Evolutionary conservation across 2,797 vertebrate genomes (phyloP), one percentile per base, ranked within the genome.

Genomic region (Echeneis naucrates): DNA sequence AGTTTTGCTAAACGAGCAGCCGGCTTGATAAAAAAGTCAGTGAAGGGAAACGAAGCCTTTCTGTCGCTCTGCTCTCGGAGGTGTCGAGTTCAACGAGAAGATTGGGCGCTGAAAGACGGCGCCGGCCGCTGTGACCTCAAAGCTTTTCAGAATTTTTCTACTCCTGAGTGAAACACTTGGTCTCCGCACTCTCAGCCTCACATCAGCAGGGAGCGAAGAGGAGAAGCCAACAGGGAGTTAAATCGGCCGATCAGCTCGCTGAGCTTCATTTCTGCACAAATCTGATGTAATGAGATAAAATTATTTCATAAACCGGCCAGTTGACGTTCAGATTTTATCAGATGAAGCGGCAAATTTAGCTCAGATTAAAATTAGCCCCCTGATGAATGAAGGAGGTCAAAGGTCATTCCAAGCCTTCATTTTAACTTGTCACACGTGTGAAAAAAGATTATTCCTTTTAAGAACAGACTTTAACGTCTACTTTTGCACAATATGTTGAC

Each of bases 231-330:
- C 42, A 48, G 53, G n/a, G 26, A 68, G 63, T 75, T 47, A 73
- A 80, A 73, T 61, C 68, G 54, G 63, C 61, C 65, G 66, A 51
- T 42, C 68, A 0, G 38, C n/a, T 70, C 7, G 55, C 84, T 87
- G 75, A 79, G 75, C 42, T 44, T 37, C 1, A 17, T 53, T 72
- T 76, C 79, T 74, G 73, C 77, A 78, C 62, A 10, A n/a, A 0
- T n/a, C n/a, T n/a, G n/a, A n/a, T n/a, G n/a, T n/a, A n/a, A n/a
- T n/a, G n/a, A n/a, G n/a, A n/a, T n/a, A n/a, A n/a, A n/a, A n/a
- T n/a, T n/a, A n/a, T n/a, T n/a, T n/a, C n/a, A n/a, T n/a, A n/a
- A n/a, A n/a, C n/a, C n/a, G n/a, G n/a, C n/a, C n/a, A n/a, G n/a
- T n/a, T n/a, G n/a, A n/a, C n/a, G n/a, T n/a, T n/a, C n/a, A n/a